Evolutionary conservation across 1,140 invertebrate genomes (phyloP).

Genomic region (Saccostrea cuccullata): DNA sequence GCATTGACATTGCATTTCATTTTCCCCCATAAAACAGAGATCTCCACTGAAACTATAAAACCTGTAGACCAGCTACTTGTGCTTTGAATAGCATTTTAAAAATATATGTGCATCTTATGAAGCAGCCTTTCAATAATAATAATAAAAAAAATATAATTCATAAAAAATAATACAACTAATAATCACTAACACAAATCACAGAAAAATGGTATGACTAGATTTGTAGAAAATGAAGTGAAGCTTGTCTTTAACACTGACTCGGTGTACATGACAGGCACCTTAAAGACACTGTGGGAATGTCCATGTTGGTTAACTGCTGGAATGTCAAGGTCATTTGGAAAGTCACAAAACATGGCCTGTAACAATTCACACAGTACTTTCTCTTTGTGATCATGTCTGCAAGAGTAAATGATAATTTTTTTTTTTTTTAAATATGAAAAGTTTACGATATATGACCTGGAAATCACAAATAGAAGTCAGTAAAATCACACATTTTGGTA

Average conservation of each 20-base stretch:
- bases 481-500: no score
- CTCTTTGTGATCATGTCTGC: constrained; percentile 25
- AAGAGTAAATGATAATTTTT: not conserved
- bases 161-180: not conserved
- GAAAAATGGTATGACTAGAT: constrained; percentile 1
- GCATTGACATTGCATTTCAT: no score
- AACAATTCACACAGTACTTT: constrained; percentile 24
- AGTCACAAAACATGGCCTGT: constrained; percentile 20
- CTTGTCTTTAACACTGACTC: not conserved
- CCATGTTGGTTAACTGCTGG: not conserved
- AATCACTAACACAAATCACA: constrained; percentile 19
- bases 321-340: constrained; percentile 31
- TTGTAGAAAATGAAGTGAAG: not conserved
- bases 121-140: not conserved
- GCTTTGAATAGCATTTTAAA: not conserved
- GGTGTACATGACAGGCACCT: not conserved
- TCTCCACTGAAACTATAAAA: not conserved
- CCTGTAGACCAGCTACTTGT: not conserved
- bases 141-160: not conserved
- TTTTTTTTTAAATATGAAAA: not conserved
- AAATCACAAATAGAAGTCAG: no score
- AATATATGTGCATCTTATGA: not conserved
- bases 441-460: no score
- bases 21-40: not conserved
- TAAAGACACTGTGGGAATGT: constrained; percentile 2